Evolutionary conservation across 2,888 invertebrate genomes (phyloP).

Genomic region (Campoplex capitator): DNA sequence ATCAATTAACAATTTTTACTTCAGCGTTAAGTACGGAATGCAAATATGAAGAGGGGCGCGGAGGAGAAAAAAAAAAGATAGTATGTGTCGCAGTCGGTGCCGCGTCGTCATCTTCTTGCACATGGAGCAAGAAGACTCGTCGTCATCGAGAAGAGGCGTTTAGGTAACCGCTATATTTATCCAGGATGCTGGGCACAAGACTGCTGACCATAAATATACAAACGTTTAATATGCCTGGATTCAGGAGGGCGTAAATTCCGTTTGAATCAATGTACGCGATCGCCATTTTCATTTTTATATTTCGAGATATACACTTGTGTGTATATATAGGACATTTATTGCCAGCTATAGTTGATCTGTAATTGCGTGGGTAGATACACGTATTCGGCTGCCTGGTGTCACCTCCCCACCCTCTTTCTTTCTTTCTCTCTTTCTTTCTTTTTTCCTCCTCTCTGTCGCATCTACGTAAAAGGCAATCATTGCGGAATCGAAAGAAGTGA

Average conservation of each 20-base stretch:
- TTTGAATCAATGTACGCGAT: not conserved
- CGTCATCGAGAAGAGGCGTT: slow-evolving; percentile 64
- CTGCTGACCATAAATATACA: slow-evolving; percentile 49
- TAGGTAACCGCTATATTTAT: slow-evolving; percentile 69
- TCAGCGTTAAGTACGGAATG: not conserved
- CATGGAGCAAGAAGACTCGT: slow-evolving; percentile 24
- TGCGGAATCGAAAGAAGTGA: slow-evolving; percentile 47
- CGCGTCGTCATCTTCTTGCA: not conserved
- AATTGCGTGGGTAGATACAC: slow-evolving; percentile 65
- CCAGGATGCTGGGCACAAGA: slow-evolving; percentile 54
- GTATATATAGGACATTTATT: not conserved
- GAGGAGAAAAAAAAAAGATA: not conserved
- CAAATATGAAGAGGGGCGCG: not conserved
- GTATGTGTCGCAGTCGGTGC: slow-evolving; percentile 11
- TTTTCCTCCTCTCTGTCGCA: slow-evolving; percentile 4
- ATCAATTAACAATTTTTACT: slow-evolving; percentile 7
- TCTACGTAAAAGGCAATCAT: slow-evolving; percentile 63
- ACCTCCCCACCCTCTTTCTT: not conserved
- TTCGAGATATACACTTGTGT: slow-evolving; percentile 10
- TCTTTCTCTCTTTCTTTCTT: slow-evolving; percentile 18
- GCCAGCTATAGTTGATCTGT: slow-evolving; percentile 51
- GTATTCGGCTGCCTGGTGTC: slow-evolving; percentile 62
- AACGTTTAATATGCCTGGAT: not conserved
- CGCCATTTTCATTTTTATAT: slow-evolving; percentile 10
- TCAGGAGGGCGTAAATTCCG: not conserved